Evolutionary conservation across 2,797 vertebrate genomes (phyloP), one percentile per base, ranked within the genome.

Genomic region (Eulemur coronatus): DNA sequence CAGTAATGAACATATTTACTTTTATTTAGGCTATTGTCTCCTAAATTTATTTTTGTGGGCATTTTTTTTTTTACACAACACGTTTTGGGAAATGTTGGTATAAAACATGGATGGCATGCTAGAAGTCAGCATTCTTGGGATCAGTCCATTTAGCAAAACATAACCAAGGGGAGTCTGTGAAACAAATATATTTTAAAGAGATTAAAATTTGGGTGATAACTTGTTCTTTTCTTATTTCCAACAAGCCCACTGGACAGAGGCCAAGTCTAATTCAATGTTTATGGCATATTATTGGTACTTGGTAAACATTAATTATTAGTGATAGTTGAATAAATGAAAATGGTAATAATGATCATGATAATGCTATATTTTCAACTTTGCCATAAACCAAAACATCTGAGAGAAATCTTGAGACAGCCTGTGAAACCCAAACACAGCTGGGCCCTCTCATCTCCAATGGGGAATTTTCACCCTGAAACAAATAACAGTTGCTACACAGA

Each of bases 391-490:
- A 97, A 98, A 97, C 95, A 97, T 97, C 92, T 93, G 96, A 98
- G 78, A 76, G 69, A 89, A 96, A 96, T 98, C 98, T 97, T 97
- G 94, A 98, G 96, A 87, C 89, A 85, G 94, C 14, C 93, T 95
- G 41, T 82, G 87, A 97, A 98, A 97, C 93, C 96, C 97, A 98
- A 98, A 98, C 98, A 98, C 98, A 98, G 98, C 98, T 98, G 98
- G 96, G 92, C 78, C 94, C 73, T 85, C 93, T 95, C 87, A 70
- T 97, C 41, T 84, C 70, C 78, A 88, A 6, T 41, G 72, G 78
- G 92, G 41, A 94, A 88, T 97, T 96, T 95, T 94, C 55, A 92
- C 90, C 93, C 94, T 65, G 81, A 96, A 95, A 95, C 35, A 87
- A 97, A 30, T 20, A 94, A 92, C 78, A 93, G 95, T 90, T 91